Conservation (phyloP, 2,888 invertebrate species). For the Meiosimyza decipiens region DNA sequence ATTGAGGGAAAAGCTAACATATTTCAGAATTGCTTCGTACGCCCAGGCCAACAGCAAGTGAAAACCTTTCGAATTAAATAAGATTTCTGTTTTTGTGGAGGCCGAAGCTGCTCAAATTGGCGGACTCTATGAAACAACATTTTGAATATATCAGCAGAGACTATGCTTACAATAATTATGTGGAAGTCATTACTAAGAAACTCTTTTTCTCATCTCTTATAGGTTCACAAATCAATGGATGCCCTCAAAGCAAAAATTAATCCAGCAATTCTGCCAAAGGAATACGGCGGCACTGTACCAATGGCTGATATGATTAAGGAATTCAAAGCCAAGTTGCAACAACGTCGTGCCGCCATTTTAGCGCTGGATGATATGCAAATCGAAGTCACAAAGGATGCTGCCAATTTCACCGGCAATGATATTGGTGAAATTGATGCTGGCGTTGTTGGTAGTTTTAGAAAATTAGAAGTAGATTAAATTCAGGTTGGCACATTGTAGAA, state of each 20-base stretch:
- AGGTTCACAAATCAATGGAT: slow-evolving; percentile 81
- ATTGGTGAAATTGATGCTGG: slow-evolving; percentile 79
- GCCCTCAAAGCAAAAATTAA: slow-evolving; percentile 79
- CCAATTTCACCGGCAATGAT: slow-evolving; percentile 71
- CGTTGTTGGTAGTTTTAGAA: slow-evolving; percentile 85
- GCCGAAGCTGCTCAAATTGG: too few relatives aligned
- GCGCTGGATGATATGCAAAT: slow-evolving; percentile 82
- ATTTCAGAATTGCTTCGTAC: too few relatives aligned
- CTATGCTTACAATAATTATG: too few relatives aligned
- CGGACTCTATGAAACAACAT: too few relatives aligned
- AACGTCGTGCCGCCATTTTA: slow-evolving; percentile 74
- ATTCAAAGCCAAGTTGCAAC: slow-evolving; percentile 74
- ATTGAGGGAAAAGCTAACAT: too few relatives aligned
- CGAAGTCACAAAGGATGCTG: slow-evolving; percentile 71
- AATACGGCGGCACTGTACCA: slow-evolving; percentile 88
- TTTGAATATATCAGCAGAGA: too few relatives aligned
- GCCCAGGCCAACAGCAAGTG: too few relatives aligned
- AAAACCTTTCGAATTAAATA: too few relatives aligned
- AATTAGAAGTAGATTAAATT: slow-evolving; percentile 82
- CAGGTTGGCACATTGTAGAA: not conserved
- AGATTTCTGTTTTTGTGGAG: too few relatives aligned
- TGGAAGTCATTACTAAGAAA: too few relatives aligned
- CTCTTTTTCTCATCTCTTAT: slow-evolving; percentile 42
- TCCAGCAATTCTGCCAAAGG: slow-evolving; percentile 82
- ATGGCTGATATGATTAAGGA: slow-evolving; percentile 83